Base-by-base conservation (phyloP, 2,888 invertebrate species). In the Tanytarsus gracilentus region DNA sequence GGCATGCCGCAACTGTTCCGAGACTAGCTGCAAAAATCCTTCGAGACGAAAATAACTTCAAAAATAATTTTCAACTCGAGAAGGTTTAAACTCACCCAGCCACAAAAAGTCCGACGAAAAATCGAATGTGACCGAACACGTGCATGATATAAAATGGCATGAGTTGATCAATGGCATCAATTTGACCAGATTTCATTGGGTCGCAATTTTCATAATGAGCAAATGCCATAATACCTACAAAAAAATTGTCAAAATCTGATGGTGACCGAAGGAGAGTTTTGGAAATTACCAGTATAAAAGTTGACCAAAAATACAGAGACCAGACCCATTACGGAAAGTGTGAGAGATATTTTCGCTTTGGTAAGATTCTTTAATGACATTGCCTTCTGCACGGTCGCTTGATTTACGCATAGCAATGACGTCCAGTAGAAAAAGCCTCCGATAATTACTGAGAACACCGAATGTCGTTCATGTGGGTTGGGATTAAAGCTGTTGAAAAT, bases 401-500 rank as follows among this genome's bases (percentile, higher is more conserved):
- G 95, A 74, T 94, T 95, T 49, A 92, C 88, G 70, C 90, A 90
- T 72, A 91, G 94, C 80, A 94, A 85, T 51, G 91, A 88, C 62
- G 88, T 80, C 93, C 94, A 95, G 69, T 91, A 93, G 69, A 95
- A 84, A 18, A 88, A 88, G 4, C 92, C 93, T 25, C 94, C 95
- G 63, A 91, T 76, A 6, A 87, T 82, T 56, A 90, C 88, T 4
- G 88, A 87, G 91, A 93, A 95, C 64, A 94, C 86, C 18, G 90
- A 90, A 70, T 94, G 93, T 1, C 94, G 81, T 0, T 86, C 82
- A 1, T 89, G 87, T 1, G 90, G 91, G 70, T 83, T 82, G 0
- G 84, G 79, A 71, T 87, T 81, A 76, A 88, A 82, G 69, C 93
- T 91, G 69, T 66, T 58, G 52, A 61, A 64, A 61, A 61, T 62